Base-by-base conservation (phyloP, 2,797 vertebrate genomes). In the Poeciliopsis infans region DNA sequence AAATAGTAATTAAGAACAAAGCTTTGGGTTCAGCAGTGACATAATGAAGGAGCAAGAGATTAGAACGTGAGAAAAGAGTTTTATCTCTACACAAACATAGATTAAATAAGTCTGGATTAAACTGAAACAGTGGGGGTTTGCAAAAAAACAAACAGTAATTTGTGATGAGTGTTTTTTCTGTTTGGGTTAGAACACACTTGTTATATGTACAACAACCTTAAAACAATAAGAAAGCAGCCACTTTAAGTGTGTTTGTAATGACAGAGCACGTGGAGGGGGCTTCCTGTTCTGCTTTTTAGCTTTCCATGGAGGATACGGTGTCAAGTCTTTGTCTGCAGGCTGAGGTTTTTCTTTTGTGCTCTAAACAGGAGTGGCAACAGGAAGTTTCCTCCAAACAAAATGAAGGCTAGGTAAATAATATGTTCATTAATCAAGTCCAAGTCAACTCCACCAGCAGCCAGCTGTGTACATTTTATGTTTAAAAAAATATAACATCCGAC, bases 381-480 rank as follows among this genome's bases (percentile, higher is more conserved):
- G 85, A 90, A 88, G 84, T 81, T 80, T 78, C 79, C 74, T 80
- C 79, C 78, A 87, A 88, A 86, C 85, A 7, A 51, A 83, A 71
- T 71, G 78, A 84, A 80, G 71, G 77, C 70, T 85, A 91, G 83
- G 88, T 91, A 90, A 93, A 93, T 86, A 92, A 77, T 2, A 81
- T 25, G 66, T 13, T 16, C 81, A 72, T 59, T 79, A 74, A 78
- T 89, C 31, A 66, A 76, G 76, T 86, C 88, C 76, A 86, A 76
- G 5, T 79, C 43, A 18, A 79, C 79, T 87, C 31, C 2, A 18
- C 64, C 51, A 53, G 51, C 51, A 25, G 23, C 51, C 1, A 23
- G n/a, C 11, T 11, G 8, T 11, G 23, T 53, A 49, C 47, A 2
- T 25, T 53, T 53, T 25, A 53, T 53, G 51, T 53, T 53, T 51